Evolutionary conservation across 1,140 invertebrate genomes (phyloP), one percentile per base, ranked within the genome.

Genomic region (Kradibia gibbosae): DNA sequence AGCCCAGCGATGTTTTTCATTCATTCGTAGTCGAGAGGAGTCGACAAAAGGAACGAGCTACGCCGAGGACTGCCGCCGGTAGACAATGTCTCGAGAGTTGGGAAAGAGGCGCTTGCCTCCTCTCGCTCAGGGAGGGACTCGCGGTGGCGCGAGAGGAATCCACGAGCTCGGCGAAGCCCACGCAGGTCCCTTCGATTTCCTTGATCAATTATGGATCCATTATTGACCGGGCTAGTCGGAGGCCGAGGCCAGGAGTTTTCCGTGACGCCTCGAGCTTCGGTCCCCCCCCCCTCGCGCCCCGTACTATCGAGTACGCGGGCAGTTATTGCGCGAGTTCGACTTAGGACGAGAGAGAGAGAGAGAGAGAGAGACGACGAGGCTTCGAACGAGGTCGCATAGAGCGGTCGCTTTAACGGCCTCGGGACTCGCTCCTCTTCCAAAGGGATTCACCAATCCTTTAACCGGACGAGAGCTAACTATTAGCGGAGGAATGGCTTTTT

Each of bases 161-260:
- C 62, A 67, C 70, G 70, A 76, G 75, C 48, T 50, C 73, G 36
- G 28, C 31, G 28, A 53, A 36, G 31, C 3, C 36, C 39, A n/a
- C 62, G 73, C 72, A 76, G n/a, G n/a, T 81, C 45, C 80, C 57
- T 81, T 11, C 73, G 25, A 81, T 81, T 81, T 81, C 62, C 11
- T 62, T 81, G 80, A 81, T 76, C 76, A 76, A 81, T n/a, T n/a
- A 28, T 74, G 50, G 28, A 70, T 81, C 76, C 45, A 75, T 71
- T 62, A 36, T 20, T 39, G 62, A 36, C 31, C 11, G 53, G 31
- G 1, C 2, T 10, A 55, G 25, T 60, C 25, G 55, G 0, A 3
- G n/a, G 34, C 17, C 8, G 20, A 25, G 25, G 1, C n/a, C 50
- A 53, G n/a, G n/a, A 28, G 5, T 67, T 67, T 39, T 67, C 60